phyloP scores from a whole-genome alignment of 2,797 vertebrate genomes.

The Lithobates sylvaticus region DNA sequence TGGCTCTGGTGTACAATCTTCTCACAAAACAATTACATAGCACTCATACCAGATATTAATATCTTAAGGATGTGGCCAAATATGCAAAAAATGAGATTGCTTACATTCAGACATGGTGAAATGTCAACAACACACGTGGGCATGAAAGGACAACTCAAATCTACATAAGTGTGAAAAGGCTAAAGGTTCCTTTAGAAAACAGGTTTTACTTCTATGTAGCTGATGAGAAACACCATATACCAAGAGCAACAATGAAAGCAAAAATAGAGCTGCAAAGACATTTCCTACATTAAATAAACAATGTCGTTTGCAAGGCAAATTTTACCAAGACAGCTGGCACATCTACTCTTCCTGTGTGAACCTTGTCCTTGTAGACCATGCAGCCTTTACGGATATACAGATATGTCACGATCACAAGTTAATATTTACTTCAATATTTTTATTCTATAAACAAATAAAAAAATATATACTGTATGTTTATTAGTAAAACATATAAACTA shows the following conservation, averaged over 20 bases:
- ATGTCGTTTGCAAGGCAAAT: slow-evolving; percentile 3
- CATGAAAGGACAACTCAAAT: background rate
- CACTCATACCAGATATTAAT: no score
- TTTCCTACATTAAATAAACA: background rate
- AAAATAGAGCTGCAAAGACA: background rate
- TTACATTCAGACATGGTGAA: no score
- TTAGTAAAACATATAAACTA: no score
- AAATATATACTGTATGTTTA: no score
- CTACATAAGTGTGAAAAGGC: background rate
- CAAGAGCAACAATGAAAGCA: background rate
- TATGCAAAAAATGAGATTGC: no score
- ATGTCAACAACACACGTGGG: no score
- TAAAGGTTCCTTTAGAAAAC: background rate
- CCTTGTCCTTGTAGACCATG: background rate
- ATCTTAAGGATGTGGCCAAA: no score
- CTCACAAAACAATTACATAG: no score
- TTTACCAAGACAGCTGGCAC: background rate
- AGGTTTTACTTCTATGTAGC: no score
- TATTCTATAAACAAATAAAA: background rate
- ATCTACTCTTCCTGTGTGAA: background rate
- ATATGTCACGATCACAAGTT: background rate
- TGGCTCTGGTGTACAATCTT: no score
- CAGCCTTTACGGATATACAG: background rate
- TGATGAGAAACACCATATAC: background rate
- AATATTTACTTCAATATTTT: background rate